These are phyloP conservation scores for Enteromius mattozi DNA, from an alignment of 2,797 vertebrate species.

Conservation along the genomic window DNA sequence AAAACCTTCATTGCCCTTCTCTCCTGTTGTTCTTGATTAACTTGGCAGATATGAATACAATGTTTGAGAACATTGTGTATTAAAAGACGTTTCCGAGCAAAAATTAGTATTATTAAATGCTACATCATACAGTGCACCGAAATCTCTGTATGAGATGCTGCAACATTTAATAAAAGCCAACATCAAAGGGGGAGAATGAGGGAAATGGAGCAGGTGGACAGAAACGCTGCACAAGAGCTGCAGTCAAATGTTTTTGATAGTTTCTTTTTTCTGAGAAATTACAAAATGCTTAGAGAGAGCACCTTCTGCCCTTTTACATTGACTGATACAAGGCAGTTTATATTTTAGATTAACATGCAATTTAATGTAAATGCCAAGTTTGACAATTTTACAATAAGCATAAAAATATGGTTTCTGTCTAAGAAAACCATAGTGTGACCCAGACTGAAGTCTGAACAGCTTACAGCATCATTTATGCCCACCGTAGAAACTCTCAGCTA, in stretches of 20 bases:
- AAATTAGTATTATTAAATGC: constrained; percentile 40
- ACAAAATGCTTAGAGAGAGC: constrained; percentile 3
- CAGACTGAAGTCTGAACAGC: constrained; percentile 2
- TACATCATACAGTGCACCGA: constrained; percentile 25
- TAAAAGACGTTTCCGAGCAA: background rate
- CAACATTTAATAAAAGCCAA: constrained; percentile 39
- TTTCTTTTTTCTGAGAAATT: background rate
- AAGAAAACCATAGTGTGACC: background rate
- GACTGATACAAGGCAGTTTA: constrained; percentile 9
- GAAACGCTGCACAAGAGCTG: constrained; percentile 30
- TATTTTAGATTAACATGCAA: background rate
- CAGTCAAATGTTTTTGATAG: constrained; percentile 16
- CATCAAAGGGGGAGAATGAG: constrained; percentile 32
- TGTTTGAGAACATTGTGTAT: constrained; percentile 39
- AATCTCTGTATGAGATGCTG: constrained; percentile 38
- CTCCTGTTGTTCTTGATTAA: constrained; percentile 45
- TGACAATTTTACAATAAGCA: background rate
- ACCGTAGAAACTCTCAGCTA: constrained; percentile 13
- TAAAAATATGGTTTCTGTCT: constrained; percentile 4
- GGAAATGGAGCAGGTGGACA: constrained; percentile 34
- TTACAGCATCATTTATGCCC: constrained; percentile 20
- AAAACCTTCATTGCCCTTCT: constrained; percentile 45
- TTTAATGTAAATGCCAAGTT: background rate
- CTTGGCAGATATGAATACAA: constrained; percentile 43
- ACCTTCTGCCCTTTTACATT: background rate